A percentile compares a stretch with the other conserved stretches of the same genome.
Conservation (phyloP, 1,140 invertebrate species). For the Drosophila eugracilis region DNA sequence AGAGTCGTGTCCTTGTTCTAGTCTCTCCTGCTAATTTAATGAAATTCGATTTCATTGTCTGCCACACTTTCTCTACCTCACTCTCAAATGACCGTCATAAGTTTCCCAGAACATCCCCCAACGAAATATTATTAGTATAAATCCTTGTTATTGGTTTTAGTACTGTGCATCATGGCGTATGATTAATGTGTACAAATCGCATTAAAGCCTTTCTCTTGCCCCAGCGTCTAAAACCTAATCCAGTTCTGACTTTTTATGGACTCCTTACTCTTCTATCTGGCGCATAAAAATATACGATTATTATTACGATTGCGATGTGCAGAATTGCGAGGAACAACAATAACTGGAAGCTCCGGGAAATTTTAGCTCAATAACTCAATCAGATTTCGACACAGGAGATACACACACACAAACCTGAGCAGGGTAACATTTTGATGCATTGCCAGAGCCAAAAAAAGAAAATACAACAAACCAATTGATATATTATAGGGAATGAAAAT, state of each 20-base stretch:
- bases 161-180: conserved; percentile 66
- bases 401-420: conserved; percentile 8
- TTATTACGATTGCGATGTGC: conserved; percentile 68
- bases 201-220: conserved; percentile 61
- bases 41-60: conserved; percentile 63
- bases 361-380: conserved; percentile 79
- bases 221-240: conserved; percentile 21
- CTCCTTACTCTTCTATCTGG: conserved; percentile 35
- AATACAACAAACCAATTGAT: conserved; percentile 39
- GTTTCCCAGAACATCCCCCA: conserved; percentile 6
- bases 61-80: conserved; percentile 43
- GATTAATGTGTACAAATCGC: conserved; percentile 76
- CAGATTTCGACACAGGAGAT: conserved; percentile 58
- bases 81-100: conserved; percentile 63
- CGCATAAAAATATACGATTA: conserved; percentile 69
- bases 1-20: conserved; percentile 28
- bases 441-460: conserved; percentile 42
- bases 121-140: conserved; percentile 58
- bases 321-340: conserved; percentile 37
- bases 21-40: conserved; percentile 46
- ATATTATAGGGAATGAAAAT: conserved; percentile 3
- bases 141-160: conserved; percentile 33
- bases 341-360: conserved; percentile 36
- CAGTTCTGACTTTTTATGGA: conserved; percentile 45
- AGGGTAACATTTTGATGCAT: conserved; percentile 50